phyloP scores from a whole-genome alignment of 1,140 invertebrate genomes.

The Sarcophaga peregrina region DNA sequence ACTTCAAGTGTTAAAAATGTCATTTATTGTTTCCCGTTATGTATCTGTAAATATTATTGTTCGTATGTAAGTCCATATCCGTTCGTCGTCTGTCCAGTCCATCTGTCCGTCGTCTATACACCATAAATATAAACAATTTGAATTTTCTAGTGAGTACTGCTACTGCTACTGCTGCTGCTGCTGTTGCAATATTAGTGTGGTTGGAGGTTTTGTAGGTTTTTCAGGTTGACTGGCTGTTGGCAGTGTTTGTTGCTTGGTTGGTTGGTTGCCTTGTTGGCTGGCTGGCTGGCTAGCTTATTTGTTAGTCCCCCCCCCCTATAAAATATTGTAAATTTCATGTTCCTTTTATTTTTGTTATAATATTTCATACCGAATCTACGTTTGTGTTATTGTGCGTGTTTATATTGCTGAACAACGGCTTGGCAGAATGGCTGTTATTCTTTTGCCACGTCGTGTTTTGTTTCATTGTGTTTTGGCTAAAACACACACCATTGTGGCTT shows the following conservation, averaged over 20 bases:
- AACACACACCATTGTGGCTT: constrained; percentile 17
- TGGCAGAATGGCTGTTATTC: too few relatives aligned
- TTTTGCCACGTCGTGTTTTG: too few relatives aligned
- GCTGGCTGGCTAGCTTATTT: not conserved
- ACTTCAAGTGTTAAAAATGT: constrained; percentile 25
- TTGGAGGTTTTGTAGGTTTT: not conserved
- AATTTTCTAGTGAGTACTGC: too few relatives aligned
- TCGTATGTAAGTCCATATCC: too few relatives aligned
- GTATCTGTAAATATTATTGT: not conserved
- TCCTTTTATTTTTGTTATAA: not conserved
- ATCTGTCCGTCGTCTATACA: too few relatives aligned
- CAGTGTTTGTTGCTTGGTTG: not conserved
- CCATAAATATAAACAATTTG: too few relatives aligned
- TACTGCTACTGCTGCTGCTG: not conserved
- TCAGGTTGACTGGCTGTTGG: not conserved
- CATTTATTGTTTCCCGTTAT: constrained; percentile 24
- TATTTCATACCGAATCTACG: not conserved
- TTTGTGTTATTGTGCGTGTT: not conserved
- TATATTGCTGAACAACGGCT: too few relatives aligned
- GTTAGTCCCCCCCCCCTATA: not conserved
- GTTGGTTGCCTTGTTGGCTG: not conserved
- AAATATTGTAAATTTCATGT: constrained; percentile 3
- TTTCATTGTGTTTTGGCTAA: constrained; percentile 10
- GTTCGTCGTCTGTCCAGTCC: too few relatives aligned
- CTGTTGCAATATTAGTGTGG: not conserved